A percentile compares a stretch with the other conserved stretches of the same genome.
phyloP scores from a whole-genome alignment of 2,797 vertebrate genomes.

The Macrochelys suwanniensis region DNA sequence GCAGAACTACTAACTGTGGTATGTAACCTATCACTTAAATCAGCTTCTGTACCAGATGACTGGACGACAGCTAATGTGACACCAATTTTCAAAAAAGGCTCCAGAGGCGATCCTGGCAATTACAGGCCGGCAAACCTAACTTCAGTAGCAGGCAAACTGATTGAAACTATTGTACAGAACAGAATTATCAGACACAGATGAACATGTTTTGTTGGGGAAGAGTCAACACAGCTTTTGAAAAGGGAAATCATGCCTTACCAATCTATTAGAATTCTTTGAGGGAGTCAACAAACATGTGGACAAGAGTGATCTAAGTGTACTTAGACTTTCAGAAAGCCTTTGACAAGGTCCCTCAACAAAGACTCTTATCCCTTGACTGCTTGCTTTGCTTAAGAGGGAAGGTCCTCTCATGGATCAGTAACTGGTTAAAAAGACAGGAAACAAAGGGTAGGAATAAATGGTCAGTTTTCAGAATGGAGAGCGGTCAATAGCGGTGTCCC shows the following conservation, averaged over 20 bases:
- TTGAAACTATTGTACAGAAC: neutral
- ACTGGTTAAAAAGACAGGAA: too few relatives aligned
- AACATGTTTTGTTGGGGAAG: neutral
- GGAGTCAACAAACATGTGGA: too few relatives aligned
- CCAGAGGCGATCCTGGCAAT: neutral
- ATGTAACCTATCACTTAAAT: neutral
- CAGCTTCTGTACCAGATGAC: neutral
- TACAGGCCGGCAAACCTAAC: neutral
- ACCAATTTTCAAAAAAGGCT: neutral
- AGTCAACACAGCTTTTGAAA: neutral
- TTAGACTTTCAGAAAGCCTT: too few relatives aligned
- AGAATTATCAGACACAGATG: neutral
- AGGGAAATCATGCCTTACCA: neutral
- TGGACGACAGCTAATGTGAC: neutral
- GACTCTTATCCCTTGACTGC: too few relatives aligned
- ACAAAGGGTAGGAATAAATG: too few relatives aligned
- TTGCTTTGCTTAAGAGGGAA: too few relatives aligned
- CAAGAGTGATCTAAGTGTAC: too few relatives aligned
- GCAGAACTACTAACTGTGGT: neutral
- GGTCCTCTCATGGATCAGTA: too few relatives aligned
- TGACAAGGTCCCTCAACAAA: too few relatives aligned
- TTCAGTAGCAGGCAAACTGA: neutral
- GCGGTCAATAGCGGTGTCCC: too few relatives aligned
- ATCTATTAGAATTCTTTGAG: too few relatives aligned
- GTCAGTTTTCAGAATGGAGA: too few relatives aligned